These are phyloP conservation scores for Glossophaga mutica DNA, from an alignment of 2,797 vertebrate genomes.

Conservation along the genomic window DNA sequence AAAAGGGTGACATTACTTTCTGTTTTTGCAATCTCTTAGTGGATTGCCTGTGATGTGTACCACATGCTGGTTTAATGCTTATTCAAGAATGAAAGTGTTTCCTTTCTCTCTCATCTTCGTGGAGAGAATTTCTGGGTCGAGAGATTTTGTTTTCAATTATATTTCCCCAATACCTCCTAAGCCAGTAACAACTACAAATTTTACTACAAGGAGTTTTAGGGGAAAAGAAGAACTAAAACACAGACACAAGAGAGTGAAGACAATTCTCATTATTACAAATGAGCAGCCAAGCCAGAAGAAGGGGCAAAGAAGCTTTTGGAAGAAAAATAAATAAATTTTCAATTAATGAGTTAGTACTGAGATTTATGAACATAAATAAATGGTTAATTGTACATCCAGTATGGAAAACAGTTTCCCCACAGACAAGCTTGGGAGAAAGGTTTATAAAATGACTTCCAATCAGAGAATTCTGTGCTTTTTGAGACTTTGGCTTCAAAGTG, in stretches of 20 bases:
- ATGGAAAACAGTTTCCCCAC: not conserved
- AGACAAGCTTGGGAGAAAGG: not conserved
- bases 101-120: not conserved
- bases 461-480: not conserved
- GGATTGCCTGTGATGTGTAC: not conserved
- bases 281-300: not conserved
- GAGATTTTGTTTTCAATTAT: constrained; percentile 14
- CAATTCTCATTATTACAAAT: not conserved
- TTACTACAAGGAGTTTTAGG: not conserved
- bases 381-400: not conserved
- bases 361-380: not conserved
- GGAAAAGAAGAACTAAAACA: not conserved
- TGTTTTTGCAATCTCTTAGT: not conserved
- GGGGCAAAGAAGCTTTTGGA: not conserved
- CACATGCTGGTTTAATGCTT: not conserved
- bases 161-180: not conserved
- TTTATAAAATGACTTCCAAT: not conserved
- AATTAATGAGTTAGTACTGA: not conserved
- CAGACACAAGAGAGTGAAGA: not conserved
- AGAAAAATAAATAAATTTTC: not conserved
- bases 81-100: not conserved
- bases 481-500: not conserved
- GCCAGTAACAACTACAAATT: not conserved
- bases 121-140: not conserved
- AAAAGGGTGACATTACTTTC: not conserved